Evolutionary conservation across 2,888 invertebrate species (phyloP).

Genomic region (Didymodactylos carnosus): DNA sequence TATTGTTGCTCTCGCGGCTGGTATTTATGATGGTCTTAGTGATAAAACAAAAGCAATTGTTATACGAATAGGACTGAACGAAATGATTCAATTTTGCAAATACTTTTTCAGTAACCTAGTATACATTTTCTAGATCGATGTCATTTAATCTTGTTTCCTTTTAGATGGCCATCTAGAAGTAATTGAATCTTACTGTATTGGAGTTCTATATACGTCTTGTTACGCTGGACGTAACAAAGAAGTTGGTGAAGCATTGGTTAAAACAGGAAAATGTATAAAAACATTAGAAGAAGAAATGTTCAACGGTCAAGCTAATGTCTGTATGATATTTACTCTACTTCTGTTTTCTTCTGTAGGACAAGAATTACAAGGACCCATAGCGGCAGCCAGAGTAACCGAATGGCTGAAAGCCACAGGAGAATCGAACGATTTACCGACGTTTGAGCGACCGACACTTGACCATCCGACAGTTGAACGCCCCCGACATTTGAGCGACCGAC

Average conservation of each 20-base stretch:
- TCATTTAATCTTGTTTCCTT: neutral
- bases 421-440: neutral
- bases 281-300: constrained; percentile 79
- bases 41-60: constrained; percentile 98
- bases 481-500: no score
- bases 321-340: no score
- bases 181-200: constrained; percentile 94
- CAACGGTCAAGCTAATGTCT: no score
- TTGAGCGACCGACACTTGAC: no score
- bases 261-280: constrained; percentile 44
- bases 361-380: constrained; percentile 86
- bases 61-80: constrained; percentile 92
- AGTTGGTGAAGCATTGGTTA: constrained; percentile 66
- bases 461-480: no score
- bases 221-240: constrained; percentile 87
- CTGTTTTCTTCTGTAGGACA: no score
- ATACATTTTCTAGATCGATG: neutral
- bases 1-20: constrained; percentile 91
- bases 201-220: constrained; percentile 92
- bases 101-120: constrained; percentile 47
- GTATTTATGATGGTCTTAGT: constrained; percentile 88
- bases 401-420: neutral
- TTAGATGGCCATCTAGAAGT: constrained; percentile 62
- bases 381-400: constrained; percentile 75
- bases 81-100: constrained; percentile 63